These are phyloP conservation scores for Hyperopisus bebe DNA, from an alignment of 2,113 vertebrate genomes.

Conservation along the genomic window DNA sequence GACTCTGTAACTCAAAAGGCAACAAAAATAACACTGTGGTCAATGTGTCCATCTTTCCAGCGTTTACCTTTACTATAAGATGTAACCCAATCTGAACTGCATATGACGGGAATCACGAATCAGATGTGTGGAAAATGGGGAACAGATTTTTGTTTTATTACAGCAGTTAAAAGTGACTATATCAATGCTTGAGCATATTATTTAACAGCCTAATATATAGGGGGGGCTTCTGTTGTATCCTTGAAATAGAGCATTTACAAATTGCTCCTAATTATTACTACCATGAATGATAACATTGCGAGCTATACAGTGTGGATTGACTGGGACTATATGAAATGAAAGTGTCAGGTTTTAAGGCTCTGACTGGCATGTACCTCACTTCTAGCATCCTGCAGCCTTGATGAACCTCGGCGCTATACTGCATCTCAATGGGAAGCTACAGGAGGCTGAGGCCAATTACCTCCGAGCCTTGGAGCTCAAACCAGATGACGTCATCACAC, in stretches of 20 bases:
- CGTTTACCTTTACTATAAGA: not conserved
- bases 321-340: not conserved
- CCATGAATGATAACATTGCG: not conserved
- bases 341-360: not conserved
- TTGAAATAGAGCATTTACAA: not conserved
- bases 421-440: constrained; percentile 90
- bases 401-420: constrained; percentile 99
- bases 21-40: not conserved
- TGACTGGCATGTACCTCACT: not conserved
- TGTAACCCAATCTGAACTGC: not conserved
- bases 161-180: not conserved
- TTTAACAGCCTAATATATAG: not conserved
- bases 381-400: constrained; percentile 88
- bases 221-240: not conserved
- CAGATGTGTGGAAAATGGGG: not conserved
- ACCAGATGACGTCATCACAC: constrained; percentile 91
- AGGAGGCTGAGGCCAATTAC: constrained; percentile 91
- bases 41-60: not conserved
- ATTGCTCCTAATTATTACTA: not conserved
- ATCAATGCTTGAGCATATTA: not conserved
- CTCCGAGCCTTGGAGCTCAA: constrained; percentile 89
- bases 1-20: not conserved
- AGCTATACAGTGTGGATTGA: not conserved
- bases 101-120: not conserved
- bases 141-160: not conserved